phyloP scores from a whole-genome alignment of 2,888 invertebrate genomes.

The Cephalotes varians region DNA sequence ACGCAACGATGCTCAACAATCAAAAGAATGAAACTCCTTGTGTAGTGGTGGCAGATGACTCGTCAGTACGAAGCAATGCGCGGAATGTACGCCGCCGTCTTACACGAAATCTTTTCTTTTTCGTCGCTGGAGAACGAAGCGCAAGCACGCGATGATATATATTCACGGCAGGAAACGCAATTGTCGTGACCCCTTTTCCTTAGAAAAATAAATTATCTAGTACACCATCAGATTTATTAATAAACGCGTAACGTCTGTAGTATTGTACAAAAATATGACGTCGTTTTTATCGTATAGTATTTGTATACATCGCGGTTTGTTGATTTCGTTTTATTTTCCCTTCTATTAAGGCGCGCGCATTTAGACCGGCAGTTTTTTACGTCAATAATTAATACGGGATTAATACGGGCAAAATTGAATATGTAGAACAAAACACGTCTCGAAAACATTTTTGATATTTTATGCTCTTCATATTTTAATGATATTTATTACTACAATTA shows the following conservation, averaged over 20 bases:
- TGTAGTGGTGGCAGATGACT: slow-evolving; percentile 45
- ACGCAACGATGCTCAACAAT: neutral
- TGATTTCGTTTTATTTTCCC: slow-evolving; percentile 10
- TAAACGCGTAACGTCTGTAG: neutral
- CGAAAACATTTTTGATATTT: neutral
- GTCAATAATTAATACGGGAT: neutral
- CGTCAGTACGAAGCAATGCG: slow-evolving; percentile 63
- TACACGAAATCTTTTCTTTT: slow-evolving; percentile 31
- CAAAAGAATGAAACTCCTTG: slow-evolving; percentile 37
- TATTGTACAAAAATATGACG: neutral
- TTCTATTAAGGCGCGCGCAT: neutral
- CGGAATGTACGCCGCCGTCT: slow-evolving; percentile 62
- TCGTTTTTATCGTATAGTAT: slow-evolving; percentile 1
- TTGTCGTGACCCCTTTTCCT: slow-evolving; percentile 24
- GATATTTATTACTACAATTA: neutral
- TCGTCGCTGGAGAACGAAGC: slow-evolving; percentile 24
- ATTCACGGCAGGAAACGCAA: neutral
- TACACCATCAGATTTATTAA: neutral
- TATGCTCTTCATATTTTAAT: neutral
- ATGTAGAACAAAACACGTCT: neutral
- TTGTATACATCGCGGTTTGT: neutral
- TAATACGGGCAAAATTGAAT: neutral
- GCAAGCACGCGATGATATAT: slow-evolving; percentile 21
- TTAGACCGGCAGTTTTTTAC: neutral
- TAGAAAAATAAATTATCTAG: slow-evolving; percentile 13